These are phyloP conservation scores for Pelmatolapia mariae DNA, from an alignment of 2,113 vertebrate species.

Conservation along the genomic window DNA sequence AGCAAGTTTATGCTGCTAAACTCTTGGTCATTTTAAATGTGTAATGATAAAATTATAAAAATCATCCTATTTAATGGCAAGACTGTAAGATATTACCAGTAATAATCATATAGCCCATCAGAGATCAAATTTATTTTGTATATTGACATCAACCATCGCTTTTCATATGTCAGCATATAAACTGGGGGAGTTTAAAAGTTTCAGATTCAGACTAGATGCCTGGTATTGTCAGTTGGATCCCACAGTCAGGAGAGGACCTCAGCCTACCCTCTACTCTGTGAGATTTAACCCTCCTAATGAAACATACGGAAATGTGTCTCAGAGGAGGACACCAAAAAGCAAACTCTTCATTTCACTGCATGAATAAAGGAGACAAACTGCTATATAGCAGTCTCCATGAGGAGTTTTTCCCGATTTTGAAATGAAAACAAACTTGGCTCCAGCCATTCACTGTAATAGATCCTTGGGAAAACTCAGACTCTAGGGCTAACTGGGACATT, in stretches of 20 bases:
- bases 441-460: constrained; percentile 9
- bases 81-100: rapidly evolving
- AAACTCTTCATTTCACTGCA: neutral
- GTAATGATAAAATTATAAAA: neutral
- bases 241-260: neutral
- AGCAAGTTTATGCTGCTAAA: neutral
- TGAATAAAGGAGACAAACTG: neutral
- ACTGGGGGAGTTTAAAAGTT: neutral
- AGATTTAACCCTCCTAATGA: neutral
- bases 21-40: neutral
- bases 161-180: neutral
- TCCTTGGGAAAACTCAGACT: constrained; percentile 48
- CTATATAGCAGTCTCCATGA: neutral
- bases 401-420: constrained; percentile 29
- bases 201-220: neutral
- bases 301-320: neutral
- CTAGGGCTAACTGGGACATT: neutral
- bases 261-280: neutral
- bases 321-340: neutral
- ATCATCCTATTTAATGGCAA: neutral
- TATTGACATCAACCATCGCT: neutral
- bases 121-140: neutral
- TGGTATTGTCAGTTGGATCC: neutral
- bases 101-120: neutral
- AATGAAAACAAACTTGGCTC: constrained; percentile 51